A percentile compares a stretch with the other conserved stretches of the same genome.
phyloP scores from a whole-genome alignment of 2,113 vertebrate genomes.

The Chloropsis hardwickii region DNA sequence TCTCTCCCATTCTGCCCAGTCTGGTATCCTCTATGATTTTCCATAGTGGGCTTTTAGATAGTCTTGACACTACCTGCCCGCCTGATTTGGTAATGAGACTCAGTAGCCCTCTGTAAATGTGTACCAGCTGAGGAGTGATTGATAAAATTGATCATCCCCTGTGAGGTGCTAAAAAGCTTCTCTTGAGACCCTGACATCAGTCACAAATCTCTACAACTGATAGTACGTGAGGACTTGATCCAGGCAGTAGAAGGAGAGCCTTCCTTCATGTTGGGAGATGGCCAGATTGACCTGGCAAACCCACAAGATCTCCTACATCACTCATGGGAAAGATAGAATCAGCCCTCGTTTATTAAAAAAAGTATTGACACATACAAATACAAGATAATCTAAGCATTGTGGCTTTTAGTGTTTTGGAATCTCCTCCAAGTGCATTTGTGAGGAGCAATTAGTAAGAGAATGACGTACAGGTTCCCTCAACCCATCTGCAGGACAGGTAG shows the following conservation, averaged over 20 bases:
- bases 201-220: neutral
- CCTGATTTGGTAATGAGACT: neutral
- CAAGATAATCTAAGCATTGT: neutral
- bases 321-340: neutral
- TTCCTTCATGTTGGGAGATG: neutral
- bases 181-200: fast-evolving
- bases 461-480: fast-evolving
- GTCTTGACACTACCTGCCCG: neutral
- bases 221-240: neutral
- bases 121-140: neutral
- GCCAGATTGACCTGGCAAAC: neutral
- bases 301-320: fast-evolving
- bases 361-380: neutral
- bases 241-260: neutral
- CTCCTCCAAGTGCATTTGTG: neutral
- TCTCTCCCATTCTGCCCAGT: neutral
- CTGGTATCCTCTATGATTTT: neutral
- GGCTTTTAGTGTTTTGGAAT: neutral
- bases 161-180: neutral
- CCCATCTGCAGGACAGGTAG: neutral
- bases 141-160: neutral
- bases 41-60: neutral
- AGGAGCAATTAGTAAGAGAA: neutral
- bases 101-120: neutral
- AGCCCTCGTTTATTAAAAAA: fast-evolving